Evolutionary conservation across 2,797 vertebrate genomes (phyloP).

Genomic region (Ciconia nigra): DNA sequence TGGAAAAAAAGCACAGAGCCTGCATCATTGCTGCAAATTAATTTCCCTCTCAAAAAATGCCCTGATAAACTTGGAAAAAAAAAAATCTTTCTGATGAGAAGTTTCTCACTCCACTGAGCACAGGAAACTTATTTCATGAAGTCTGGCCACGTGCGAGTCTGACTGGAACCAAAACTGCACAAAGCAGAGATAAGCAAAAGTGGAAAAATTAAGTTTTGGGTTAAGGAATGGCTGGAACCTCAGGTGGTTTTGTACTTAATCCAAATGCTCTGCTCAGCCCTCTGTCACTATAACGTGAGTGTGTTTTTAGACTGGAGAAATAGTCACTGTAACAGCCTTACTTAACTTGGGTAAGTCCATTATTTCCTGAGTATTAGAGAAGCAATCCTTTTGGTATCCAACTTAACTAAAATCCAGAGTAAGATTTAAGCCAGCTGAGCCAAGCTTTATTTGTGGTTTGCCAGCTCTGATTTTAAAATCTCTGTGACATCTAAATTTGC

Average conservation of each 20-base stretch:
- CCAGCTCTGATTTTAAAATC: conserved; percentile 52
- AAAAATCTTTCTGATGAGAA: neutral
- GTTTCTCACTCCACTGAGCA: neutral
- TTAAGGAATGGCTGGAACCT: neutral
- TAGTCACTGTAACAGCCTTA: neutral
- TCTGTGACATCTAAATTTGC: conserved; percentile 58
- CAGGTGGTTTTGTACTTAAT: neutral
- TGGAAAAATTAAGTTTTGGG: neutral
- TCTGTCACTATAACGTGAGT: neutral
- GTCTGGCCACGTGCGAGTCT: rapidly evolving
- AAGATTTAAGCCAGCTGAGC: conserved; percentile 43
- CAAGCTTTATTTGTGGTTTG: conserved; percentile 16
- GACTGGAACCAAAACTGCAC: neutral
- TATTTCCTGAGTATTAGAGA: conserved; percentile 32
- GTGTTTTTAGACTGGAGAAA: neutral
- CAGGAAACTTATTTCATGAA: neutral
- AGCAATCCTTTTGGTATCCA: conserved; percentile 26
- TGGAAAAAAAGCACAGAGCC: neutral
- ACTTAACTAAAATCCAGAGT: conserved; percentile 10
- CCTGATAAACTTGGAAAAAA: neutral
- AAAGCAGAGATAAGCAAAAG: conserved; percentile 23
- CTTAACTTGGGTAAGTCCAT: neutral
- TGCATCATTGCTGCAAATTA: neutral
- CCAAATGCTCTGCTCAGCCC: neutral
- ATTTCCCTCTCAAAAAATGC: neutral